These are phyloP conservation scores for Toxonevra muliebris DNA, from an alignment of 2,888 invertebrate species.

Conservation along the genomic window DNA sequence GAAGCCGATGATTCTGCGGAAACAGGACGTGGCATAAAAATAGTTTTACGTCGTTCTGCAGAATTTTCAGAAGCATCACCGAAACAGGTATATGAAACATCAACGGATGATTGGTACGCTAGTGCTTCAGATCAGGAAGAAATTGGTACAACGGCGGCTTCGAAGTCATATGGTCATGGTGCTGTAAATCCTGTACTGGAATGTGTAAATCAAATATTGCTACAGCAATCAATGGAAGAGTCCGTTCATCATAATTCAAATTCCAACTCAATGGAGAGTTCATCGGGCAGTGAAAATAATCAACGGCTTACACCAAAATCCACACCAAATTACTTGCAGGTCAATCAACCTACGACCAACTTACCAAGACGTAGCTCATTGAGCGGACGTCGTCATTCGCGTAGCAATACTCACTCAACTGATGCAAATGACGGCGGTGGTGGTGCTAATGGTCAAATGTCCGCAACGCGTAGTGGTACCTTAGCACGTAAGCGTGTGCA, in stretches of 20 bases:
- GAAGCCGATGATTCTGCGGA: conserved; percentile 32
- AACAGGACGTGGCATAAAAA: conserved; percentile 45
- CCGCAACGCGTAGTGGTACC: conserved; percentile 44
- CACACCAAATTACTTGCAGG: conserved; percentile 2
- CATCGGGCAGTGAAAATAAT: neutral
- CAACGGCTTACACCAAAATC: conserved; percentile 37
- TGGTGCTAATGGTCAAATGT: conserved; percentile 26
- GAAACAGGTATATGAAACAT: conserved; percentile 62
- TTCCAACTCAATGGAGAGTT: neutral
- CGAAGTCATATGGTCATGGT: conserved; percentile 66
- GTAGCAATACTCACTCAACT: conserved; percentile 43
- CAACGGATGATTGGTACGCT: conserved; percentile 80
- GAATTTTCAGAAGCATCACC: conserved; percentile 62
- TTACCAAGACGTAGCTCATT: conserved; percentile 53
- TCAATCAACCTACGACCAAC: conserved; percentile 28
- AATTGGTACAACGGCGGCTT: conserved; percentile 40
- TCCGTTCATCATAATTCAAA: conserved; percentile 43
- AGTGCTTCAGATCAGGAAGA: conserved; percentile 83
- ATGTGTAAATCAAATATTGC: conserved; percentile 83
- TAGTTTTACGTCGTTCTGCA: conserved; percentile 50
- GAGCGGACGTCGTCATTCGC: conserved; percentile 50
- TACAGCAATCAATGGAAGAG: conserved; percentile 76
- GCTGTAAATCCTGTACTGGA: conserved; percentile 85
- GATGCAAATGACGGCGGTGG: conserved; percentile 14
- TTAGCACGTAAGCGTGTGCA: conserved; percentile 69